Evolutionary conservation across 2,797 vertebrate species (phyloP), one percentile per base, ranked within the genome.

Genomic region (Synaphobranchus kaupii): DNA sequence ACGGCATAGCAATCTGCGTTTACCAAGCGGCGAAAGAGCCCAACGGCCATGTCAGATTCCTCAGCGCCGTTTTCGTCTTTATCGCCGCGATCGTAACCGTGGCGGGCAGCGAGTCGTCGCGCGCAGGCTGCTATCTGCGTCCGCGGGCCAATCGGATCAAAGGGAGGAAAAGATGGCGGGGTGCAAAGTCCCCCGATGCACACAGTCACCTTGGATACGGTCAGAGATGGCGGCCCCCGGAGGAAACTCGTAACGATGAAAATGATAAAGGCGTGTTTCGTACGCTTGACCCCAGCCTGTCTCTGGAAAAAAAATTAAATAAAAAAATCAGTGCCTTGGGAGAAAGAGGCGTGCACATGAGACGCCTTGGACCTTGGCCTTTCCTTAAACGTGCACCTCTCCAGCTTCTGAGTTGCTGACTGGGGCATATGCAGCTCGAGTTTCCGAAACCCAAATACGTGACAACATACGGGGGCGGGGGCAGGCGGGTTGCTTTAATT

Each of bases 161-260:
- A 80, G 76, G 47, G 34, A 25, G 44, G 17, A 44, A 0, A 39
- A 17, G 15, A 44, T 34, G 73, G 34, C 15, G 17, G 39, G 34
- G 73, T 17, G 17, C 13, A 39, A 73, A 15, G 9, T 73, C 68
- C 31, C 39, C 68, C 13, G 60, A 66, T 66, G 73, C 34, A 44
- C 34, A n/a, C 76, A 48, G 76, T 80, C 76, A 80, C 76, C 76
- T 80, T 80, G 76, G 76, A 25, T 48, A 48, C 47, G 1, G 47
- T 80, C 76, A 80, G 44, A 80, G 39, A 80, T 22, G 44, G 44
- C 13, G 34, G 34, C 68, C 73, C 76, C 73, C 76, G 48, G 28
- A 48, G 76, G 76, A 50, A 80, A 44, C 17, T 8, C 20, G 10
- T 20, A 7, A 80, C n/a, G 76, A 80, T 48, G 76, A 48, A 5